Base-by-base conservation (phyloP, 2,113 vertebrate genomes). In the Gavialis gangeticus region DNA sequence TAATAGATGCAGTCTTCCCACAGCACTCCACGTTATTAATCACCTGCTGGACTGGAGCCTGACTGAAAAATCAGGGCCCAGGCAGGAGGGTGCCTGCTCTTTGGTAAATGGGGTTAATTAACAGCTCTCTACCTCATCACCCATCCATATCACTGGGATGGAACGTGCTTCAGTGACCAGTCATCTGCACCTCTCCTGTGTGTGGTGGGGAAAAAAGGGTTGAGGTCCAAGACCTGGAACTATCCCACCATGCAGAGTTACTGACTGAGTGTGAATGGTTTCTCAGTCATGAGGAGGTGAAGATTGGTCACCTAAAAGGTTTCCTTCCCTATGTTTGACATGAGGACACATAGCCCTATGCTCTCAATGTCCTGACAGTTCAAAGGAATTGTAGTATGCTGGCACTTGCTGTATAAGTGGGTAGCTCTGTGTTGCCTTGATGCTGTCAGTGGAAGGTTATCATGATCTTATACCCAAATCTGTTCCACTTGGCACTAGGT, bases 1-100 rank as follows among this genome's bases (percentile, higher is more conserved):
- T 97, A 97, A 97, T 97, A 96, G 96, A 97, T 97, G 95, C 94
- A 97, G 91, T 97, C 89, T 96, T 95, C 67, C 84, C 95, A 91
- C 88, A 95, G 97, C 88, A 94, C 7, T 5, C 86, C 84, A 75
- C 63, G 96, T 97, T 97, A 97, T 97, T 97, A 97, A 97, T 97
- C 96, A 97, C 96, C 96, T 95, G 94, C 94, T 97, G 96, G 97
- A 97, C 96, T 94, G 89, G 71, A 97, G 95, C 92, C 93, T 96
- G 96, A 96, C 97, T 97, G 94, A 93, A 94, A 97, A 97, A 96
- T 95, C 95, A 94, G 90, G 75, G 79, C 85, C 92, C 88, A 91
- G 91, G 91, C 94, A 97, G 92, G 76, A 96, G 84, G 92, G 75
- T 94, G 94, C 83, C 96, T 5, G 12, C 96, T 94, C 95, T 93